Evolutionary conservation across 2,113 vertebrate species (phyloP).

Genomic region (Sinocyclocheilus rhinocerous): DNA sequence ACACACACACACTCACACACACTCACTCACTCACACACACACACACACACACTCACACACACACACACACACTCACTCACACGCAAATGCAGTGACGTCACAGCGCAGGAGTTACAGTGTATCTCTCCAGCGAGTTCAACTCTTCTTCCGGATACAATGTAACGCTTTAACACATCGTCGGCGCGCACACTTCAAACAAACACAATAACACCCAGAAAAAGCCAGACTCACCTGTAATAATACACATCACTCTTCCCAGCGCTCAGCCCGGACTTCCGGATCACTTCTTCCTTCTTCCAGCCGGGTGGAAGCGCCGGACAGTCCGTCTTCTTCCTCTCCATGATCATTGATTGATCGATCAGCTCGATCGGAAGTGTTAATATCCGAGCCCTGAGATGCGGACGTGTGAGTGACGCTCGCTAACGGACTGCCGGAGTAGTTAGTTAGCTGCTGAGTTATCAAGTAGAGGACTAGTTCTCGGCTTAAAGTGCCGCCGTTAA

Average conservation of each 20-base stretch:
- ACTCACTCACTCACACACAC: no score
- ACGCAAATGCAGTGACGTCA: background rate
- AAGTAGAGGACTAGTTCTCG: background rate
- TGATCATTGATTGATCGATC: constrained; percentile 62
- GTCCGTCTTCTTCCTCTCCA: constrained; percentile 82
- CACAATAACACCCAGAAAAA: no score
- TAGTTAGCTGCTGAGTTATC: background rate
- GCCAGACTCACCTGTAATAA: constrained; percentile 81
- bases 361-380: background rate
- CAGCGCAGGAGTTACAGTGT: background rate
- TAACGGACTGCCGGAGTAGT: background rate
- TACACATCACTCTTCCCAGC: constrained; percentile 88
- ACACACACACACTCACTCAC: no score
- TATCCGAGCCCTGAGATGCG: background rate
- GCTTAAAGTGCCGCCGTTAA: background rate
- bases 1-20: no score
- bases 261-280: constrained; percentile 86
- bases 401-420: constrained; percentile 14
- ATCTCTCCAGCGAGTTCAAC: background rate
- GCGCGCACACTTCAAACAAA: background rate
- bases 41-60: background rate
- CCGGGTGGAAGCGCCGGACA: constrained; percentile 83
- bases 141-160: background rate
- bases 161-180: background rate
- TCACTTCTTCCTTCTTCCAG: constrained; percentile 88